phyloP scores from a whole-genome alignment of 2,888 invertebrate genomes.

The Sphaerophoria rueppellii region DNA sequence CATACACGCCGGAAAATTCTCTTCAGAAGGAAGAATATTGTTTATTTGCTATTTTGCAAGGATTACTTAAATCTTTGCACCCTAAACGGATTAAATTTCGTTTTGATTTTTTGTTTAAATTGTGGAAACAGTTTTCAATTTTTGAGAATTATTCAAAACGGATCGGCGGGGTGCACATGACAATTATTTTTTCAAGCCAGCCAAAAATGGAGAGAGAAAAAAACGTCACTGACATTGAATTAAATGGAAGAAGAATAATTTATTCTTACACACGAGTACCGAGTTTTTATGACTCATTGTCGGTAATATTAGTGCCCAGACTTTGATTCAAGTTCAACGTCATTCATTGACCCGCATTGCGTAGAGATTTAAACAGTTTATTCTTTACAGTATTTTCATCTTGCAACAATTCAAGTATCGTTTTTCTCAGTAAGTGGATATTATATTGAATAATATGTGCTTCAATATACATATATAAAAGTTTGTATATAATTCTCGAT shows the following conservation, averaged over 20 bases:
- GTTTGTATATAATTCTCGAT: not conserved
- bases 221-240: conserved; percentile 23
- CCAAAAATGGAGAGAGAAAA: not conserved
- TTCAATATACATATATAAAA: not conserved
- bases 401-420: conserved; percentile 20
- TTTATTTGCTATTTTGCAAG: conserved; percentile 32
- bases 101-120: not conserved
- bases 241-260: not conserved
- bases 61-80: conserved; percentile 42
- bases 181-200: conserved; percentile 22
- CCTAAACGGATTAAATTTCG: conserved; percentile 43
- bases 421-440: conserved; percentile 42
- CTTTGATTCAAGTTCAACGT: conserved; percentile 63
- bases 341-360: conserved; percentile 66
- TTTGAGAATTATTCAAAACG: conserved; percentile 10
- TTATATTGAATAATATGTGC: conserved; percentile 23
- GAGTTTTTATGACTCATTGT: no score
- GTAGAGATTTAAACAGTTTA: conserved; percentile 54
- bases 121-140: not conserved
- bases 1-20: not conserved
- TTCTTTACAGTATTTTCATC: conserved; percentile 23
- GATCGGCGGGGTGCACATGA: not conserved
- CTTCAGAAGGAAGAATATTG: not conserved
- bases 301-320: conserved; percentile 1
- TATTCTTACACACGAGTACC: no score